Evolutionary conservation across 2,113 vertebrate species (phyloP), one percentile per base, ranked within the genome.

Genomic region (Speoplatyrhinus poulsoni): DNA sequence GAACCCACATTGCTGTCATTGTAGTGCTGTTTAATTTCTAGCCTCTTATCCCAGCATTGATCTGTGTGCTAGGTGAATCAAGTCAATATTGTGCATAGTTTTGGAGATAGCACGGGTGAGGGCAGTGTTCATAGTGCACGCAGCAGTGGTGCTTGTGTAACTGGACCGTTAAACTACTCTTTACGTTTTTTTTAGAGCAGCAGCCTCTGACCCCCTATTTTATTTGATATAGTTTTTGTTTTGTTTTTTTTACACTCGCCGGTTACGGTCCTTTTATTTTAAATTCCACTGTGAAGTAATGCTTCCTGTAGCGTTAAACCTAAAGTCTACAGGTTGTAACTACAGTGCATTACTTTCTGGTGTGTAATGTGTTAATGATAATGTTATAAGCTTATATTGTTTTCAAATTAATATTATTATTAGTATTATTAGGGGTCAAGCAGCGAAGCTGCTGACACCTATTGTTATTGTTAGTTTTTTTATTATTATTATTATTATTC

Each of bases 41-140:
- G 85, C 83, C 69, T 85, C 73, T 68, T 54, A 62, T 83, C 53
- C 68, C 46, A 3, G 52, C 79, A 85, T 88, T 77, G 82, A 89
- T 83, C 74, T 77, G 75, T 82, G 49, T 79, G 64, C 72, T 68
- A 70, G 78, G 81, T 69, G 73, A 82, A 81, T 65, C 82, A 82
- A 74, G 81, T 82, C 79, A 85, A 79, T 80, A 79, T 63, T 70
- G 72, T 74, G 68, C 60, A 63, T 47, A 47, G 72, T 73, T 67
- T 64, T 60, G 46, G 60, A 72, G 65, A 6, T 15, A 46, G 41
- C 70, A 65, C 63, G 58, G 36, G 60, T 65, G 1, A 63, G 72
- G 59, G 72, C 62, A 16, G 16, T 2, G 52, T 62, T 67, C 33
- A 77, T 74, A 55, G 63, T 60, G 41, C 54, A 41, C 26, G 26